These are phyloP conservation scores for Drosophila eugracilis DNA, from an alignment of 1,140 invertebrate species.

Conservation along the genomic window DNA sequence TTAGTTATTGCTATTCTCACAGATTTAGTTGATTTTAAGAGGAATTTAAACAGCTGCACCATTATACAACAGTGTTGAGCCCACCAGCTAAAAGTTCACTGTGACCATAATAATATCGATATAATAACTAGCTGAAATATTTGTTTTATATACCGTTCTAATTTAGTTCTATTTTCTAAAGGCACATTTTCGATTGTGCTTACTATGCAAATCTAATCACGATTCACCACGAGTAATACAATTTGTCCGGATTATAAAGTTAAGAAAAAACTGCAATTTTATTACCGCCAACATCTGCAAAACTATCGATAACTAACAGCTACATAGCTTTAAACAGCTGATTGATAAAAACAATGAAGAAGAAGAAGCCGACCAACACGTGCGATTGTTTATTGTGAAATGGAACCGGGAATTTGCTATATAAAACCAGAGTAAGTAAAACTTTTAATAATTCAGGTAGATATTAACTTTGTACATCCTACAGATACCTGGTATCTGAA, in stretches of 20 bases:
- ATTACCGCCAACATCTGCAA: too few relatives aligned
- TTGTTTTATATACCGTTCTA: too few relatives aligned
- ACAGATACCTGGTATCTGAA: constrained; percentile 59
- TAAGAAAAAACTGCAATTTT: too few relatives aligned
- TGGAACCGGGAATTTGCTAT: constrained; percentile 86
- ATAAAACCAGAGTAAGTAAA: constrained; percentile 86
- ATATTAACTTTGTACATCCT: neutral
- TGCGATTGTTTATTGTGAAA: constrained; percentile 49
- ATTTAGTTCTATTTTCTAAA: too few relatives aligned
- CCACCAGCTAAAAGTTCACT: neutral
- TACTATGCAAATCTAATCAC: too few relatives aligned
- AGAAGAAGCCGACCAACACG: constrained; percentile 30
- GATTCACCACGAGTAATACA: too few relatives aligned
- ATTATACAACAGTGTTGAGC: constrained; percentile 42
- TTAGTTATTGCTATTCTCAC: constrained; percentile 19
- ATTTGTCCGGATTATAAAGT: too few relatives aligned
- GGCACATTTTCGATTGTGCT: too few relatives aligned
- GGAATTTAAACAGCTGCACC: constrained; percentile 77
- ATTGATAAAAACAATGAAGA: constrained; percentile 23
- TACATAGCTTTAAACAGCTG: constrained; percentile 11
- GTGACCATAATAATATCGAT: neutral
- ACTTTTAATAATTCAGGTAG: neutral
- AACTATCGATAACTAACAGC: constrained; percentile 7
- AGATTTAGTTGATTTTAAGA: constrained; percentile 72
- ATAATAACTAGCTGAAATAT: too few relatives aligned